phyloP scores from a whole-genome alignment of 64 coral and sea anemone species.

The Acropora yongei region DNA sequence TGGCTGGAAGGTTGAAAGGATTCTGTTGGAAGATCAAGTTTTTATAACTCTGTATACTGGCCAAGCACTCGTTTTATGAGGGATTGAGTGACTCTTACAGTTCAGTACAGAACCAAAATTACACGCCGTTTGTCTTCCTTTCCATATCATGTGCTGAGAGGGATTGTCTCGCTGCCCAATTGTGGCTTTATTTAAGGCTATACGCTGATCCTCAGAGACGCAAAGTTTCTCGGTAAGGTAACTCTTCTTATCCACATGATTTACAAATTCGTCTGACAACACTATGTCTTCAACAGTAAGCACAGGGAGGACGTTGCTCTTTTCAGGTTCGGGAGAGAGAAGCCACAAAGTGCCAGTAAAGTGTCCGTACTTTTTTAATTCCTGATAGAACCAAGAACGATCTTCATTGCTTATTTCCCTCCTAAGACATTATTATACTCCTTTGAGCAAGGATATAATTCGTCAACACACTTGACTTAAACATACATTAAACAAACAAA shows the following conservation, averaged over 20 bases:
- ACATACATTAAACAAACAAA: too few relatives aligned
- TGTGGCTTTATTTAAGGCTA: constrained; percentile 3
- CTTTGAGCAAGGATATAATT: constrained; percentile 46
- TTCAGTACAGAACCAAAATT: constrained; percentile 17
- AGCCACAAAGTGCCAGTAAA: constrained; percentile 68
- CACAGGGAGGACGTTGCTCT: constrained; percentile 24
- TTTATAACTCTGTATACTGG: constrained; percentile 44
- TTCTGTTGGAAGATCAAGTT: constrained; percentile 47
- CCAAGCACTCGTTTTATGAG: constrained; percentile 63
- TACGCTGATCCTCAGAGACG: not conserved
- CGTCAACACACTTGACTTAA: constrained; percentile 34
- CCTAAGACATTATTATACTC: constrained; percentile 36
- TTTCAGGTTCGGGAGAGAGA: constrained; percentile 45
- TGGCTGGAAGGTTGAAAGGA: constrained; percentile 38
- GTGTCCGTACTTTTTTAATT: constrained; percentile 56
- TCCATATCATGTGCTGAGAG: constrained; percentile 34
- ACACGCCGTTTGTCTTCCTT: constrained; percentile 24
- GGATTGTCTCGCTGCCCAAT: not conserved
- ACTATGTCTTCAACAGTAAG: constrained; percentile 54
- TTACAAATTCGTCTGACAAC: constrained; percentile 39
- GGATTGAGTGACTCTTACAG: constrained; percentile 48
- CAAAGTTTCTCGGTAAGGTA: constrained; percentile 19
- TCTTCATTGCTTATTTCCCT: constrained; percentile 44
- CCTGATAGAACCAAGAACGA: constrained; percentile 57
- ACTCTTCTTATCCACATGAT: constrained; percentile 28